Conservation (phyloP, 2,113 vertebrate genomes). For the Hemicordylus capensis region DNA sequence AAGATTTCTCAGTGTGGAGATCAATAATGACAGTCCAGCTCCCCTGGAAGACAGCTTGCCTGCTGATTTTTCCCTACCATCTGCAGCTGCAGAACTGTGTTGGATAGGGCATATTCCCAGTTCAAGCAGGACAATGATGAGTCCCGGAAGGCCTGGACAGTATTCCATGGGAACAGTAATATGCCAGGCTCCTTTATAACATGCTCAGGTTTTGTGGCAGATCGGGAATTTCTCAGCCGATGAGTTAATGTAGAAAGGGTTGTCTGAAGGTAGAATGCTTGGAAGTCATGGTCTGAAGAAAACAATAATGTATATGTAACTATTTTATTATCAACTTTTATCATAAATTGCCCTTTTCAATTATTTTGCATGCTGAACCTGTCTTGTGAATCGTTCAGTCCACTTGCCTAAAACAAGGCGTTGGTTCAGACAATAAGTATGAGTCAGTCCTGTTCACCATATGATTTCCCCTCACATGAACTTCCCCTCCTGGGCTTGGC, state of each 20-base stretch:
- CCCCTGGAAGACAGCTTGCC: background rate
- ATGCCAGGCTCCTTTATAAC: background rate
- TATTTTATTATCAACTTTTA: background rate
- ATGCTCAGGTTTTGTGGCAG: background rate
- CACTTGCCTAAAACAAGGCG: background rate
- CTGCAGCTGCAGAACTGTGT: background rate
- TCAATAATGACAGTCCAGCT: background rate
- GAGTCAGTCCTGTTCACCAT: background rate
- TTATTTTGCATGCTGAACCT: too few relatives aligned
- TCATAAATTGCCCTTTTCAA: too few relatives aligned
- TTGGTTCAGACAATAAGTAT: background rate
- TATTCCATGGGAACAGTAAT: background rate
- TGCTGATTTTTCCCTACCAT: too few relatives aligned
- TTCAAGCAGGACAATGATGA: too few relatives aligned
- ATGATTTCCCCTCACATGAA: background rate
- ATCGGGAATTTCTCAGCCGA: background rate
- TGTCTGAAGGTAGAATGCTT: background rate
- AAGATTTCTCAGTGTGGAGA: background rate
- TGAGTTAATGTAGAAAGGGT: background rate
- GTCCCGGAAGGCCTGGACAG: background rate
- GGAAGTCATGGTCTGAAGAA: background rate
- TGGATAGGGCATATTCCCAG: background rate
- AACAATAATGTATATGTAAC: background rate
- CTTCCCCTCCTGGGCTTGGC: too few relatives aligned
- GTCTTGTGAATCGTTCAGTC: background rate